Evolutionary conservation across 2,888 invertebrate genomes (phyloP), one percentile per base, ranked within the genome.

Genomic region (Agrochola litura): DNA sequence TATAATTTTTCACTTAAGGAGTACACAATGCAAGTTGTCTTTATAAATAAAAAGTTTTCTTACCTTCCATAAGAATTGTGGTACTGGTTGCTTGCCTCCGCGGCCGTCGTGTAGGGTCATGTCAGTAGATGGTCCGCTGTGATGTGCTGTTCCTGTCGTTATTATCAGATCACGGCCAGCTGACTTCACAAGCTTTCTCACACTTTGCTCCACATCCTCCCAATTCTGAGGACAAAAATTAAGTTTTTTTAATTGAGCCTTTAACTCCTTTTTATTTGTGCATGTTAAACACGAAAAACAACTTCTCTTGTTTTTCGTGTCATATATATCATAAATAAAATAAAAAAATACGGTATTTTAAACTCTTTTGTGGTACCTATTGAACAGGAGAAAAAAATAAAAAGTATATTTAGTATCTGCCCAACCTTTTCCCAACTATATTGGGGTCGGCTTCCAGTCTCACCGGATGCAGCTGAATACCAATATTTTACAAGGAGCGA

Each of bases 61-160:
- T 88, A 94, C 95, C 93, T 95, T 95, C 95, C 95, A 95, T 41
- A 94, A 76, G 79, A 91, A 95, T 3, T 80, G 82, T 1, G 93
- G 90, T 8, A 92, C 88, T 0, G 79, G 68, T 77, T 92, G 90
- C 37, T 68, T 68, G 4, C 66, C 60, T 10, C 86, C 85, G 6
- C 14, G 22, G 14, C 74, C 67, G 58, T 91, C 89, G 3, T 52
- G 54, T 0, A 90, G 73, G 0, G 56, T 74, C 10, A 88, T 78
- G 12, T 75, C 69, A n/a, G 77, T n/a, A 22, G 70, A 43, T n/a
- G 22, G 0, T 10, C 58, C 25, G n/a, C 63, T 52, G 4, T 19
- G 49, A 19, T 89, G 69, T 16, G 91, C 85, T 10, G 84, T 86
- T 49, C 95, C 95, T 1, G 94, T 94, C 86, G 88, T 90, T 9